Base-by-base conservation (phyloP, 2,797 vertebrate species). In the Acipenser oxyrinchus region DNA sequence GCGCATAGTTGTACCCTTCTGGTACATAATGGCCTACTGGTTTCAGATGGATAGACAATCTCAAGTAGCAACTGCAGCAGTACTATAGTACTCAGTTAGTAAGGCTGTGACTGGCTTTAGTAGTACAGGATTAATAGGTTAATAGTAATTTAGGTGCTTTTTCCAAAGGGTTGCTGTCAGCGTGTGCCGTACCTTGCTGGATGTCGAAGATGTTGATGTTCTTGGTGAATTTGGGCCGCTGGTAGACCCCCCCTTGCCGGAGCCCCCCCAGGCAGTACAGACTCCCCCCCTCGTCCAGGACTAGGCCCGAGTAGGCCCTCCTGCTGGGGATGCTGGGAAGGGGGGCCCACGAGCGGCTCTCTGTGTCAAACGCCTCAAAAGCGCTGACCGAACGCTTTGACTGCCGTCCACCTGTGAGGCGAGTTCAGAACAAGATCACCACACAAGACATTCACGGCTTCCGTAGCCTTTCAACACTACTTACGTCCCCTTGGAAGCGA, bases 221-320 rank as follows among this genome's bases (percentile, higher is more conserved):
- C 83, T 92, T 93, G 76, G 96, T 95, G 82, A 99, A 99, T 82
- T 98, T 98, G 75, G 96, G 97, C 76, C 89, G 92, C 60, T 94
- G 89, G 82, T 98, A 95, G 71, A 91, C 87, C 8, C 93, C 92
- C 0, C 94, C 95, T 75, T 97, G 95, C 15, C 94, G 83, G 70
- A 99, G 86, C 11, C 96, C 96, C 49, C 96, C 96, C 1, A 99
- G 87, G 70, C 95, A 93, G 81, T 93, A 96, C 69, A 98, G 78
- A 64, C 86, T 88, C 12, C 89, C 91, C 7, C 83, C 84, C 6
- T 84, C 73, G 10, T 94, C 86, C 83, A 92, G 91, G 75, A 96
- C 81, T 7, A 94, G 92, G 53, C 93, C 94, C 18, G 93, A 93
- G 71, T 97, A 98, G 0, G 96, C 94, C 6, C 96, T 90, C 75